Conservation (phyloP, 1,140 invertebrate species). For the Pentalonia nigronervosa region DNA sequence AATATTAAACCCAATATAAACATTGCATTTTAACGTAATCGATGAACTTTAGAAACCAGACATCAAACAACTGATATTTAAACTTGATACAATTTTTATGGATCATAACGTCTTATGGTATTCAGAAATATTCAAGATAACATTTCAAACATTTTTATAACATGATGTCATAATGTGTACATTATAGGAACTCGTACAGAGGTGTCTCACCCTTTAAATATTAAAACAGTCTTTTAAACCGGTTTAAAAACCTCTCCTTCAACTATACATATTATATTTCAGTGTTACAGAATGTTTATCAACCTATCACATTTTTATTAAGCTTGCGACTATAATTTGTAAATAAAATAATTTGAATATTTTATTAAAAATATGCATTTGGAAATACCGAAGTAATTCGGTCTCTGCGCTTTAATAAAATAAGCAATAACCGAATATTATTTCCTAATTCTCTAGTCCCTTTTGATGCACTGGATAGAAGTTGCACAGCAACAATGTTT, state of each 20-base stretch:
- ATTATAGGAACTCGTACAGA: background rate
- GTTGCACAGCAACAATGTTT: slow-evolving; percentile 44
- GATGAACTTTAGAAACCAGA: slow-evolving; percentile 5
- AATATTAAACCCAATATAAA: background rate
- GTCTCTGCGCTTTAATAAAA: background rate
- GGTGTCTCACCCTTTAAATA: background rate
- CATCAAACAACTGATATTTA: background rate
- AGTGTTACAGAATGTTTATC: background rate
- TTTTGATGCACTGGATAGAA: slow-evolving; percentile 16
- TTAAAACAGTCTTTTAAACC: background rate
- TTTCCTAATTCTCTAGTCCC: background rate
- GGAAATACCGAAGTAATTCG: background rate
- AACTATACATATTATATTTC: background rate
- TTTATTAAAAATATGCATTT: background rate
- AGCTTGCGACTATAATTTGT: background rate
- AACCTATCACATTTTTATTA: background rate
- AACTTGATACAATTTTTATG: background rate
- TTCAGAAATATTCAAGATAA: background rate
- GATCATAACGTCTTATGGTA: background rate
- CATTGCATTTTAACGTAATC: background rate
- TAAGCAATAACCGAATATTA: slow-evolving; percentile 8
- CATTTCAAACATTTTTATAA: background rate
- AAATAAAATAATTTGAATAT: slow-evolving; percentile 1
- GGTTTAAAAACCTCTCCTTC: background rate
- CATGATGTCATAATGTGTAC: background rate